Evolutionary conservation across 2,888 invertebrate genomes (phyloP), one percentile per base, ranked within the genome.

Genomic region (Drosophila emarginata): DNA sequence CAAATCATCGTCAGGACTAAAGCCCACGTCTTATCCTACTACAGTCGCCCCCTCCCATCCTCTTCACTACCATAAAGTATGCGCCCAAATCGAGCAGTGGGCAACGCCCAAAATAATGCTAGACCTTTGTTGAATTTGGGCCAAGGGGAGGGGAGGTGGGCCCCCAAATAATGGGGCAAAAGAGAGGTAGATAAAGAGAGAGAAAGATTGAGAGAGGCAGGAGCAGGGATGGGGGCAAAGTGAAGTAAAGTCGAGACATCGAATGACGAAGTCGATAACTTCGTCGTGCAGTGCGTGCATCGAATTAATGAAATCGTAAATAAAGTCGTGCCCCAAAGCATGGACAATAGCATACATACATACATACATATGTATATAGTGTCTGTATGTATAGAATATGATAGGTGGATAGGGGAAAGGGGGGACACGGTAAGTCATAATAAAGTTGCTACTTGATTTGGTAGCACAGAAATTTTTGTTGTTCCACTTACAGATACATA

Each of bases 241-340:
- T 12, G 54, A 26, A 28, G 18, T 15, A 26, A 40, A 28, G 45
- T 45, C 40, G 59, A 59, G 59, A 45, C 26, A 45, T 26, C 39
- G 58, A 45, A 58, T 14, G 60, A 57, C 45, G 53, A 53, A 23
- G 61, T 28, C 60, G 72, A 40, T 14, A 61, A 57, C 73, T 45
- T 45, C 36, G 63, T 79, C 56, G 58, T 67, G 80, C 72, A 86
- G 77, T 79, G 89, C 79, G 82, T 80, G 79, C 77, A 72, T 64
- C 71, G 78, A 79, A 82, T 78, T 74, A 72, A 81, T 79, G 70
- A 87, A 77, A 86, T 76, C 76, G 67, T 75, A 74, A 77, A 71
- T 71, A 71, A 68, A 70, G 63, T 67, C 63, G 61, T 69, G 73
- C 54, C 53, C 32, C 52, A n/a, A 51, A 18, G 37, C 39, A 51